Base-by-base conservation (phyloP, 2,888 invertebrate genomes). In the Cactoblastis cactorum region DNA sequence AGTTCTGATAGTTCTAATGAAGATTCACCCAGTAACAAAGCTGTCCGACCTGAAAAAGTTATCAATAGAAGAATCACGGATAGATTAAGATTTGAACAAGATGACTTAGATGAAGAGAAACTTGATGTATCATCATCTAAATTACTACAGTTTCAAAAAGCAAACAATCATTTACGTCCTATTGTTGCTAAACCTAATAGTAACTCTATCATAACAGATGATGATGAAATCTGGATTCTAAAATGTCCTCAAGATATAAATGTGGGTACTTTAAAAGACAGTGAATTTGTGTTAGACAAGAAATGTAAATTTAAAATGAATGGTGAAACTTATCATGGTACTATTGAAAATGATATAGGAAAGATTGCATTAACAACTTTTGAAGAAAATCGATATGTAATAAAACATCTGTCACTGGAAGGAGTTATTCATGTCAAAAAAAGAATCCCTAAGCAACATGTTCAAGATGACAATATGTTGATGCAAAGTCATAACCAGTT, bases 211-310 rank as follows among this genome's bases (percentile, higher is more conserved):
- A 56, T 81, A 19, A 69, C 72, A 5, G 53, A 59, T 28, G 69
- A 82, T 61, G 84, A 86, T 59, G 84, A 85, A 32, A 54, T 83
- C 45, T 86, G 82, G 81, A 56, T 82, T 33, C 14, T 86, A 1
- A 76, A 69, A 55, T 79, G 80, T 54, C 83, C 86, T 1, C 65
- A 63, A 55, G 77, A 77, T 33, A 54, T 85, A 22, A 62, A 75
- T 47, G 52, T 77, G 4, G 53, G 57, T 18, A 62, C 65, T 51
- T 74, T 85, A 18, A 56, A 62, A 49, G 63, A 63, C 50, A 63
- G 57, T 14, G 64, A 65, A 33, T 53, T 85, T 19, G 60, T 63
- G 28, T 52, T 80, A 33, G 71, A 77, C 32, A 67, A 54, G 6
- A 83, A 79, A 65, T 67, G 68, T 50, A 87, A 85, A 58, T 57